phyloP scores from a whole-genome alignment of 1,140 invertebrate genomes.

The Hyles vespertilio region DNA sequence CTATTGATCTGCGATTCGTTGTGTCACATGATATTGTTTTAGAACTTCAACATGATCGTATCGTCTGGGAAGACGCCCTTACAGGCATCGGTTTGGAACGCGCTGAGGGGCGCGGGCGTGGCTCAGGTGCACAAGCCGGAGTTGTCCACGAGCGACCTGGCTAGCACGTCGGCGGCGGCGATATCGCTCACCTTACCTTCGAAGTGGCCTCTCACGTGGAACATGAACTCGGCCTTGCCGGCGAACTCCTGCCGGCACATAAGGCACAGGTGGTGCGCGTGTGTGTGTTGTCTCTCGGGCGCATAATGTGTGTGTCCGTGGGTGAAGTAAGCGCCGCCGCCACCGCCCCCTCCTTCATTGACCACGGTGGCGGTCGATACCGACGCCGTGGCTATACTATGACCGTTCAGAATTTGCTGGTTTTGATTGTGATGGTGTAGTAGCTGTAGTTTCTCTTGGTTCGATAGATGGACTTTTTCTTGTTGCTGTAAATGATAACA shows the following conservation, averaged over 20 bases:
- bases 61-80: constrained; percentile 62
- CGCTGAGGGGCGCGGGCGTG: constrained; percentile 51
- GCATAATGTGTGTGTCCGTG: constrained; percentile 71
- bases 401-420: constrained; percentile 68
- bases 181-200: constrained; percentile 78
- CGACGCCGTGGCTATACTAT: constrained; percentile 61
- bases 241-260: constrained; percentile 81
- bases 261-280: constrained; percentile 78
- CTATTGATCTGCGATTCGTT: no score
- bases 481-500: constrained; percentile 45
- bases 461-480: constrained; percentile 68
- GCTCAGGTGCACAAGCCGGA: constrained; percentile 79
- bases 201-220: constrained; percentile 82
- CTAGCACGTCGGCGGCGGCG: constrained; percentile 78
- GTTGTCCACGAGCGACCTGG: constrained; percentile 79
- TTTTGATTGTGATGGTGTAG: constrained; percentile 76
- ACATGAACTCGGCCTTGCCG: constrained; percentile 82
- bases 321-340: constrained; percentile 54
- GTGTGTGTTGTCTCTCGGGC: constrained; percentile 63
- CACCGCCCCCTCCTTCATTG: constrained; percentile 47
- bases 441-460: constrained; percentile 71
- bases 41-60: constrained; percentile 67
- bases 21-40: constrained; percentile 18
- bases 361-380: constrained; percentile 64
- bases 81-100: constrained; percentile 51